These are phyloP conservation scores for Lamellibrachia columna DNA, from an alignment of 2,888 invertebrate species.

Conservation along the genomic window DNA sequence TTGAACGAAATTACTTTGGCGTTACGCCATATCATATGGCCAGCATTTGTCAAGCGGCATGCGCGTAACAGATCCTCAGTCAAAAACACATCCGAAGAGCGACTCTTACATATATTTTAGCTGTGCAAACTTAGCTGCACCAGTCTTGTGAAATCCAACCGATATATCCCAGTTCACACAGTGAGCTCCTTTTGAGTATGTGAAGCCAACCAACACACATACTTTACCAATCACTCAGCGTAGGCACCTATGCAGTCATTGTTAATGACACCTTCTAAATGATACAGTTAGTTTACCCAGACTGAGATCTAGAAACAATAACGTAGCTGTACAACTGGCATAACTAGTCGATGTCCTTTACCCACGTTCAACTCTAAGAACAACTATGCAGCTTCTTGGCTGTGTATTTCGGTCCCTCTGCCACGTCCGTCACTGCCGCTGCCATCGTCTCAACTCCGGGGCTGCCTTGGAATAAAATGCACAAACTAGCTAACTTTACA, in stretches of 20 bases:
- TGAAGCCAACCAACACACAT: neutral
- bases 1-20: no score
- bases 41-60: no score
- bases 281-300: neutral
- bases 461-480: neutral
- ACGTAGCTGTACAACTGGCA: neutral
- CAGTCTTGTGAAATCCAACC: no score
- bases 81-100: no score
- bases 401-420: neutral
- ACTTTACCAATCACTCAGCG: neutral
- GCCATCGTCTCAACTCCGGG: neutral
- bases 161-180: no score
- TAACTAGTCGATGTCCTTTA: neutral
- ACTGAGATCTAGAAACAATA: constrained; percentile 7
- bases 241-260: neutral
- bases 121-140: no score
- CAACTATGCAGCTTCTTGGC: neutral
- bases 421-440: neutral
- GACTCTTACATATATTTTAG: no score
- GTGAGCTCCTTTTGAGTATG: no score
- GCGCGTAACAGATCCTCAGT: no score
- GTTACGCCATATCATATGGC: no score
- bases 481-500: neutral
- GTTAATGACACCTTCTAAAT: neutral
- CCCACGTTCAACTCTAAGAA: neutral